Percentiles rank a stretch among this genome's conserved stretches.
These are phyloP conservation scores for Porites evermanni DNA, from an alignment of 92 coral and sea anemone species.

Conservation along the genomic window DNA sequence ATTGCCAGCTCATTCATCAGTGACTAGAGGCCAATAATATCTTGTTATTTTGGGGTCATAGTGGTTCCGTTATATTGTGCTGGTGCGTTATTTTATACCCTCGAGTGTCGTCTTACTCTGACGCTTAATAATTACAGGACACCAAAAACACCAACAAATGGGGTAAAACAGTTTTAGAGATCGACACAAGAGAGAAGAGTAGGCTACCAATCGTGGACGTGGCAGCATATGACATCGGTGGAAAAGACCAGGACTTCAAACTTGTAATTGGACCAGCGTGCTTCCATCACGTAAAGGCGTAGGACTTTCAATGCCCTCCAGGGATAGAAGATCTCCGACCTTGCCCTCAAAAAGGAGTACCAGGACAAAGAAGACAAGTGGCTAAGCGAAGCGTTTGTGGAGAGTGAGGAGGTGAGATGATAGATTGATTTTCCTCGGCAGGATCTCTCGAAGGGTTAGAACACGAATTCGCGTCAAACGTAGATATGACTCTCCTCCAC, in stretches of 20 bases:
- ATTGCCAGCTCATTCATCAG: too few species aligned
- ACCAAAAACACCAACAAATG: conserved; percentile 54
- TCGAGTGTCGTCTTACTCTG: neutral
- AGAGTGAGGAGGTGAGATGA: conserved; percentile 39
- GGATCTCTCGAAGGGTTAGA: neutral
- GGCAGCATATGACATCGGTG: conserved; percentile 77
- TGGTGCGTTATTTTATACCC: too few species aligned
- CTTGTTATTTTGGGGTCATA: too few species aligned
- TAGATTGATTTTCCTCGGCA: neutral
- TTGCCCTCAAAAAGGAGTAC: conserved; percentile 6
- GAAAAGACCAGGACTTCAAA: conserved; percentile 68
- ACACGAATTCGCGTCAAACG: too few species aligned
- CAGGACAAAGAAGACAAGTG: conserved; percentile 43
- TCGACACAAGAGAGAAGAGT: conserved; percentile 73
- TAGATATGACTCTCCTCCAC: too few species aligned
- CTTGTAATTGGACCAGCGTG: conserved; percentile 94
- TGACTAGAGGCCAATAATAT: too few species aligned
- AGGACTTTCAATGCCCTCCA: neutral
- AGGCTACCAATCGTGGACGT: conserved; percentile 83
- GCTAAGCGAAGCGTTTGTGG: conserved; percentile 43
- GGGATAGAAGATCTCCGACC: conserved; percentile 41
- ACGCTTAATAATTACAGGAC: conserved; percentile 38
- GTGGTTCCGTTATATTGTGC: too few species aligned
- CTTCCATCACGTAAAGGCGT: conserved; percentile 47
- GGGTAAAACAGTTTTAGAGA: conserved; percentile 82